Conservation (phyloP, 2,888 invertebrate genomes). For the Smittia aterrima region DNA sequence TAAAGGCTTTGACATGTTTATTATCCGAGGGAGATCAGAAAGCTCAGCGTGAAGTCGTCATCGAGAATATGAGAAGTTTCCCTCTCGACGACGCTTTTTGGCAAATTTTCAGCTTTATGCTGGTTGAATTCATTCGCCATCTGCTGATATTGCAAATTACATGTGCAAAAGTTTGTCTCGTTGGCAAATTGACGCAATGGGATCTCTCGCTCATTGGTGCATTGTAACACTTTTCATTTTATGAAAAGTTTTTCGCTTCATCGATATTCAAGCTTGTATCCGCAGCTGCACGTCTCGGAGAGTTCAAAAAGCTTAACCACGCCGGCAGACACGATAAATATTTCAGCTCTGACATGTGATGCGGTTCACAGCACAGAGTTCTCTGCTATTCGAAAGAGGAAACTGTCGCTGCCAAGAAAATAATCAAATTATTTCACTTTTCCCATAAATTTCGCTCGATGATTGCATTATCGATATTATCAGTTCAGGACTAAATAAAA, state of each 20-base stretch:
- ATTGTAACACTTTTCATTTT: background rate
- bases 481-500: background rate
- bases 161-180: background rate
- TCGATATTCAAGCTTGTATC: background rate
- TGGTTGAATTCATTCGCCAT: constrained; percentile 9
- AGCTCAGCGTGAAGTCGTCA: background rate
- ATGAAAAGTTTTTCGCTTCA: no score
- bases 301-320: constrained; percentile 4
- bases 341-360: constrained; percentile 21
- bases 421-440: constrained; percentile 34
- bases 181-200: background rate
- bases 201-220: background rate
- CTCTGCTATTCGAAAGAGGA: background rate
- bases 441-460: constrained; percentile 33
- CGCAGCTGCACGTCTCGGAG: constrained; percentile 1
- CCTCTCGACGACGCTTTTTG: background rate
- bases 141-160: background rate
- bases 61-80: background rate
- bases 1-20: background rate
- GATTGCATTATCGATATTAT: constrained; percentile 35
- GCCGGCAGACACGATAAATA: constrained; percentile 30
- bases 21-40: background rate
- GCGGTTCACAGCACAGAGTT: background rate
- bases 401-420: constrained; percentile 13
- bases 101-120: constrained; percentile 34